Percentiles rank a stretch among this genome's conserved stretches.
Evolutionary conservation across 2,113 vertebrate species (phyloP).

Genomic region (Puma concolor): DNA sequence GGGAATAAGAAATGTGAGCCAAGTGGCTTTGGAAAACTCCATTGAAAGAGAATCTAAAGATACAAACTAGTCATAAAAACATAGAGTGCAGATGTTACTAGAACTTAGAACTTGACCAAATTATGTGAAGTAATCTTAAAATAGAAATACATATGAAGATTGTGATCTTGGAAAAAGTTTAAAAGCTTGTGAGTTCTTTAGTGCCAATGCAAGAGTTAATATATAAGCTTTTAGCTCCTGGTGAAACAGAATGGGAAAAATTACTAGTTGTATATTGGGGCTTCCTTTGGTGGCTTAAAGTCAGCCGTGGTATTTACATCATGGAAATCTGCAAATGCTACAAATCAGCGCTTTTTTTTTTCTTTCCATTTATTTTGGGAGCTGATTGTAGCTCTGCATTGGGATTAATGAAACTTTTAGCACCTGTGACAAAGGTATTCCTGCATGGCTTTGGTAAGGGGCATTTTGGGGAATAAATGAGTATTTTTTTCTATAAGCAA

Average conservation of each 20-base stretch:
- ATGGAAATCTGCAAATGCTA: neutral
- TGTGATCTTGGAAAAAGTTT: neutral
- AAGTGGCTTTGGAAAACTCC: constrained; percentile 25
- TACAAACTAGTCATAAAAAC: neutral
- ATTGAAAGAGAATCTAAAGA: constrained; percentile 11
- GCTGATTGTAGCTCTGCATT: neutral
- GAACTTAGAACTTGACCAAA: neutral
- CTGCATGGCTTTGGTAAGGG: neutral
- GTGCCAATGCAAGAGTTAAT: neutral
- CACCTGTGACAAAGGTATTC: neutral
- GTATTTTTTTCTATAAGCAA: neutral
- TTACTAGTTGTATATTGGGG: neutral
- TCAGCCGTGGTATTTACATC: neutral
- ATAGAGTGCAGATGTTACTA: neutral
- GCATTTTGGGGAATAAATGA: neutral
- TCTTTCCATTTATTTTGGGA: neutral
- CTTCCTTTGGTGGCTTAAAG: neutral
- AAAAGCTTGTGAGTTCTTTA: neutral
- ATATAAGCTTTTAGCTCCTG: neutral
- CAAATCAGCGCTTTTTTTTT: neutral
- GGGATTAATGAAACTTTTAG: neutral
- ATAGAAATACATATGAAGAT: neutral
- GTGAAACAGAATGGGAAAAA: neutral
- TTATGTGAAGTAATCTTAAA: neutral
- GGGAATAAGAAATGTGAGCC: constrained; percentile 24